Evolutionary conservation across 2,113 vertebrate species (phyloP), one percentile per base, ranked within the genome.

Genomic region (Salvelinus alpinus): DNA sequence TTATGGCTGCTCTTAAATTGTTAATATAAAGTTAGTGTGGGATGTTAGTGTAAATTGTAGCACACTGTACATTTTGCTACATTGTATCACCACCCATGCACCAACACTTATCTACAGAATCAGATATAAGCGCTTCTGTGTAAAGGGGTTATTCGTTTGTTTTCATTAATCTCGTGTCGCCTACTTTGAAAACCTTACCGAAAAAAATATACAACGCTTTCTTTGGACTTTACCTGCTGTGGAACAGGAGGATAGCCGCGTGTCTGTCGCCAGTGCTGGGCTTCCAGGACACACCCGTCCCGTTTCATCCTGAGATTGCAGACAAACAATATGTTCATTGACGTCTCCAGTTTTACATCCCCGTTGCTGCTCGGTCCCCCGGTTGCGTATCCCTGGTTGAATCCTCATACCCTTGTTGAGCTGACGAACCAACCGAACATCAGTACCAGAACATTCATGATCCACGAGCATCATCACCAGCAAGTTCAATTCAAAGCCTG

Each of bases 191-290:
- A 62, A 22, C 16, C n/a, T 22, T 62, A 16, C n/a, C 24, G 8
- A 24, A 22, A 24, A 14, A 18, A 54, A 54, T 54, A 54, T 54
- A 54, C 12, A 54, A 4, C 4, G 14, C 3, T 14, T 18, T 44
- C 9, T 5, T 54, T 54, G 16, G 51, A 16, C 0, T 27, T 73
- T 85, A 88, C 88, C 87, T 88, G 88, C 87, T 54, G 51, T 54
- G 8, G 88, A 90, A 72, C 88, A 88, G 11, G 88, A 89, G 72
- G 88, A 91, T 66, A 86, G 86, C 79, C 82, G 82, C 85, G 51
- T 54, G 51, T 54, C 51, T 54, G 51, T 54, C 16, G 51, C 16
- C 14, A 54, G 16, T 54, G 51, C 51, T 54, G 91, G 89, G 75
- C 88, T 91, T 47, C 88, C 85, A 34, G 90, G 73, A 71, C 89